Evolutionary conservation across 2,797 vertebrate species (phyloP).

Genomic region (Iguana delicatissima): DNA sequence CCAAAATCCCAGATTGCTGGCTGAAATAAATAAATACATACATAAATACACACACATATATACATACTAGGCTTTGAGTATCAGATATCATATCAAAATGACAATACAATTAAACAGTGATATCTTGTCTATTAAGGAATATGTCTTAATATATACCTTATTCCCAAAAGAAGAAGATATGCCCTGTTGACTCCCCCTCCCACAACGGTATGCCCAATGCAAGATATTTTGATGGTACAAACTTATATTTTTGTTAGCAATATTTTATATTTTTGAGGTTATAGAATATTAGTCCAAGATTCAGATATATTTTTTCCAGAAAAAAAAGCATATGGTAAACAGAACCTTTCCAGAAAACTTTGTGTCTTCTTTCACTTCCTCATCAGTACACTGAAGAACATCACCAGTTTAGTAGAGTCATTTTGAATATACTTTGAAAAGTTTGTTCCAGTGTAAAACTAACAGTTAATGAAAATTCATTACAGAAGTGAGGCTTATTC

Average conservation of each 20-base stretch:
- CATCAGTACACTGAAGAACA: neutral
- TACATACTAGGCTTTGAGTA: no score
- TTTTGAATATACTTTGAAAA: constrained; percentile 9
- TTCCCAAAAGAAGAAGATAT: neutral
- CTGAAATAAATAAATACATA: no score
- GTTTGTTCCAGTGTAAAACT: neutral
- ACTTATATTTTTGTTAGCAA: neutral
- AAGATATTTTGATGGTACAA: neutral
- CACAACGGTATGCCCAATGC: neutral
- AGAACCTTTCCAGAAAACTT: neutral
- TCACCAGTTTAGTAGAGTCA: neutral
- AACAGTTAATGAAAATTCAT: constrained; percentile 21
- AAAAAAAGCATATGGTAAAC: neutral
- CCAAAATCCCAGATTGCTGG: no score
- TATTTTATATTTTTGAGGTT: neutral
- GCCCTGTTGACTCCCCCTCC: neutral
- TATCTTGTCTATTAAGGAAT: neutral
- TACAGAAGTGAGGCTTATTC: constrained; percentile 17
- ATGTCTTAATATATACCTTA: neutral
- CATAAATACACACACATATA: no score
- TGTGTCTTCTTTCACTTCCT: neutral
- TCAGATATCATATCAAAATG: neutral
- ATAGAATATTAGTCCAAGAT: neutral
- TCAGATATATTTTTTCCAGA: neutral
- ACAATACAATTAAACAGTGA: neutral